Evolutionary conservation across 92 coral and sea anemone genomes (phyloP).

Genomic region (Plumapathes pennacea): DNA sequence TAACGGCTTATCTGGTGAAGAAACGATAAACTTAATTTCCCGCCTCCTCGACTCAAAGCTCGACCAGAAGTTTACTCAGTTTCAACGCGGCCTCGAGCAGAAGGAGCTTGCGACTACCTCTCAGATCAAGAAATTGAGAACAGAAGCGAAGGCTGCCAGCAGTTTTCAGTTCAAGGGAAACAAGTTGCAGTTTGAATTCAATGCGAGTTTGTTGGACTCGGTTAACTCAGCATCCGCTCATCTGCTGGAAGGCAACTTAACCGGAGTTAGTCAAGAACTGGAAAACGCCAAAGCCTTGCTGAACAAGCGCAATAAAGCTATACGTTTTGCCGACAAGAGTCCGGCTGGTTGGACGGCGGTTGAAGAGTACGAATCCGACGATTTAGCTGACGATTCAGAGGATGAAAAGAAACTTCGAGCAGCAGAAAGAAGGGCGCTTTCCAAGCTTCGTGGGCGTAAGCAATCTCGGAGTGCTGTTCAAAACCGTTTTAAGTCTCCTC

Average conservation of each 20-base stretch:
- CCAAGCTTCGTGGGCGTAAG: slow-evolving; percentile 11
- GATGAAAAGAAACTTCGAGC: slow-evolving; percentile 43
- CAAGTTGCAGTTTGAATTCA: background rate
- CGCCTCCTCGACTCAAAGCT: slow-evolving; percentile 8
- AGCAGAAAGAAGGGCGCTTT: slow-evolving; percentile 40
- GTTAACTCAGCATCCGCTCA: too few species aligned
- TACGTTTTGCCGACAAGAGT: slow-evolving; percentile 39
- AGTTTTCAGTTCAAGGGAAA: too few species aligned
- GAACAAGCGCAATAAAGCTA: slow-evolving; percentile 20
- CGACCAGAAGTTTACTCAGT: slow-evolving; percentile 4
- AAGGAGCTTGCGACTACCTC: too few species aligned
- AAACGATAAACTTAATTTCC: background rate
- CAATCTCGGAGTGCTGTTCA: slow-evolving; percentile 5
- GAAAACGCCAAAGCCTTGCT: background rate
- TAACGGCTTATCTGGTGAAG: slow-evolving; percentile 1
- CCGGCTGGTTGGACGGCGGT: slow-evolving; percentile 46
- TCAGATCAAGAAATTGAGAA: slow-evolving; percentile 4
- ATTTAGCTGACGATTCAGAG: slow-evolving; percentile 41
- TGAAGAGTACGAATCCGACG: slow-evolving; percentile 40
- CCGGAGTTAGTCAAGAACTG: too few species aligned
- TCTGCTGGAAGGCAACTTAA: too few species aligned
- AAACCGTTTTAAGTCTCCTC: background rate
- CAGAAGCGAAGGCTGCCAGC: too few species aligned
- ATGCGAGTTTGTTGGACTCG: too few species aligned
- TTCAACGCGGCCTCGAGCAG: background rate